Evolutionary conservation across 2,797 vertebrate genomes (phyloP), one percentile per base, ranked within the genome.

Genomic region (Enteromius paludinosus): DNA sequence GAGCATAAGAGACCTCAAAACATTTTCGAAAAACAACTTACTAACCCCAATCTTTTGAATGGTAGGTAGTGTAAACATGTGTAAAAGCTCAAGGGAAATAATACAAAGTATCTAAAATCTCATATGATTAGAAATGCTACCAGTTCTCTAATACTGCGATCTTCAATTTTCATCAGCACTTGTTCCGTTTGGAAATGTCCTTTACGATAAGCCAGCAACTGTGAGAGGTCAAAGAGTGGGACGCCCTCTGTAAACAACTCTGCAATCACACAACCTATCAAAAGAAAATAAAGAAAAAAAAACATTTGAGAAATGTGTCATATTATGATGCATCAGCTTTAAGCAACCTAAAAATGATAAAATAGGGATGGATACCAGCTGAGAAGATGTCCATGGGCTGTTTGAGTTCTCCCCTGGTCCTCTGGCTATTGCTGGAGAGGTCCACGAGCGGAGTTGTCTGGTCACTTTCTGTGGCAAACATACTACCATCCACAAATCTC

Each of bases 381-480:
- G 98, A 99, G 93, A 99, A 99, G 88, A 99, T 98, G 90, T 99
- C 98, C 98, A 99, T 99, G 70, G 97, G 95, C 83, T 96, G 95
- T 84, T 94, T 96, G 70, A 99, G 93, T 66, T 99, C 97, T 77
- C 98, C 98, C 73, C 97, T 89, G 11, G 96, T 96, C 85, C 97
- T 93, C 91, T 98, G 98, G 89, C 97, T 97, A 93, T 96, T 98
- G 47, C 93, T 97, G 54, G 94, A 95, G 78, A 99, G 93, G 88
- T 99, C 98, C 70, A 99, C 96, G 75, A 99, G 92, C 0, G 97
- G 98, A 3, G 97, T 99, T 0, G 96, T 98, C 89, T 97, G 96
- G 90, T 99, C 98, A 77, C 94, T 94, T 90, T 99, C 97, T 0
- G 95, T 95, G 1, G 96, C 91, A 85, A 99, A 99, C 94, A 98